phyloP scores from a whole-genome alignment of 2,797 vertebrate species.

The Poeciliopsis presidionis region DNA sequence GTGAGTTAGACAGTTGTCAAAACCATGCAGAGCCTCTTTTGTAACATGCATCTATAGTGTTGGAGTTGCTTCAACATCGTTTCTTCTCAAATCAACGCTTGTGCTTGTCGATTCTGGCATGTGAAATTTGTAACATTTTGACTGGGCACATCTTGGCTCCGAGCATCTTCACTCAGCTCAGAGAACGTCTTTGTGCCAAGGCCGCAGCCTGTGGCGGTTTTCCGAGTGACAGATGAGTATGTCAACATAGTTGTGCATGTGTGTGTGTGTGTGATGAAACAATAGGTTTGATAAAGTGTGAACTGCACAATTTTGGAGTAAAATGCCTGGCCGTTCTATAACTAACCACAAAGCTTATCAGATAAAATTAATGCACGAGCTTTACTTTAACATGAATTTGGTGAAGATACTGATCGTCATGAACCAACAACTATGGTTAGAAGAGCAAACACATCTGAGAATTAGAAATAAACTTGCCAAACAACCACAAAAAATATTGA shows the following conservation, averaged over 20 bases:
- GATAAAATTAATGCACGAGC: neutral
- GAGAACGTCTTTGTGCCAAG: constrained; percentile 83
- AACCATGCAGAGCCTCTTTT: constrained; percentile 26
- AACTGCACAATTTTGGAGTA: constrained; percentile 60
- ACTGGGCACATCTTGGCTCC: constrained; percentile 82
- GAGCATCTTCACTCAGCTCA: constrained; percentile 79
- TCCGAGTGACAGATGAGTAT: constrained; percentile 84
- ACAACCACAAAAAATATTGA: constrained; percentile 20
- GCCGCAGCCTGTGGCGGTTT: constrained; percentile 82
- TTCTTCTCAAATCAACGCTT: constrained; percentile 79
- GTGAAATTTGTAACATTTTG: constrained; percentile 83
- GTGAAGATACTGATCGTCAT: neutral
- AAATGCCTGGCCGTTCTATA: constrained; percentile 45
- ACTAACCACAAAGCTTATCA: constrained; percentile 46
- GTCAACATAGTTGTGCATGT: constrained; percentile 75
- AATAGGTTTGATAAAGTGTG: constrained; percentile 71
- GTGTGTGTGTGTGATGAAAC: constrained; percentile 58
- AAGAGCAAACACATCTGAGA: neutral
- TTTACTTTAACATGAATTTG: neutral
- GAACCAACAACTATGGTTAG: neutral
- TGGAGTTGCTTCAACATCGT: constrained; percentile 72
- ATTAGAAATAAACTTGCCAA: neutral
- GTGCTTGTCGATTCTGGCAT: constrained; percentile 79
- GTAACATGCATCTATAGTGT: constrained; percentile 42
- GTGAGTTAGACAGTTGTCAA: constrained; percentile 32